Conservation (phyloP, 2,113 vertebrate species). For the Stomatorhinus ivindoensis region DNA sequence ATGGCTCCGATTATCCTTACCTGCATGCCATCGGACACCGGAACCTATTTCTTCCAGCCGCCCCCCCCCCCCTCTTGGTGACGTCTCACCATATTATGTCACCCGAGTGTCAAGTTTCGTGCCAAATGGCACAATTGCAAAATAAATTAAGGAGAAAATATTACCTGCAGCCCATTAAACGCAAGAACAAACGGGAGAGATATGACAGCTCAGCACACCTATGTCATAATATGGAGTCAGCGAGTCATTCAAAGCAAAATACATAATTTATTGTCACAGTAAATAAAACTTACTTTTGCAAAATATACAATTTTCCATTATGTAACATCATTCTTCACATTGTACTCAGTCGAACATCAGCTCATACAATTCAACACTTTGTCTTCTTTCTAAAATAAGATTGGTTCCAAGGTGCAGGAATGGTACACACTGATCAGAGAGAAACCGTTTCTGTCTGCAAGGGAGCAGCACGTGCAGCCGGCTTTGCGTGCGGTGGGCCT, state of each 20-base stretch:
- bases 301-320: constrained; percentile 18
- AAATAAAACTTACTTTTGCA: background rate
- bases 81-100: background rate
- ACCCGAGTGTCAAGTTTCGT: background rate
- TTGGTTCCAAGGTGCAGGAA: background rate
- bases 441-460: background rate
- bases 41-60: background rate
- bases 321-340: constrained; percentile 11
- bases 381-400: background rate
- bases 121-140: background rate
- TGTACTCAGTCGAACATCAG: background rate
- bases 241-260: constrained; percentile 3
- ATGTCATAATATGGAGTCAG: background rate
- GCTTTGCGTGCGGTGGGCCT: background rate
- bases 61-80: background rate
- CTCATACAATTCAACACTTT: background rate
- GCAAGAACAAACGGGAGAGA: background rate
- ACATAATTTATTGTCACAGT: constrained; percentile 11
- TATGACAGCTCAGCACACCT: background rate
- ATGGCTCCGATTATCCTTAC: background rate
- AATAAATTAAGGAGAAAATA: background rate
- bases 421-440: background rate
- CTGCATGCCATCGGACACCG: background rate
- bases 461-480: background rate
- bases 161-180: background rate